Evolutionary conservation across 2,797 vertebrate species (phyloP), one percentile per base, ranked within the genome.

Genomic region (Enteromius viviparus): DNA sequence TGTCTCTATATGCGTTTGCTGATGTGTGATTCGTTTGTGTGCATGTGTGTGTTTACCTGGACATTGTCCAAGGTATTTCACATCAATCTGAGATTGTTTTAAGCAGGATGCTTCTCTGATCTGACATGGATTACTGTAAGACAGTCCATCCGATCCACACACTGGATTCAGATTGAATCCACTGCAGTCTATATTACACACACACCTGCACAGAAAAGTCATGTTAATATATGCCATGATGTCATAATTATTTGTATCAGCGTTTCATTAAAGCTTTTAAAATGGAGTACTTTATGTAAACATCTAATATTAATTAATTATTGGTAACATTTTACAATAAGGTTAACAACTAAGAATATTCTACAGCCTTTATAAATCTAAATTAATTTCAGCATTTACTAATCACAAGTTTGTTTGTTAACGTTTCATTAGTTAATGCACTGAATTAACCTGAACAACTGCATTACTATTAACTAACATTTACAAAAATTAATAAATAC

Each of bases 111-210:
- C 97, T 93, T 98, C 97, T 80, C 97, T 91, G 82, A 99, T 97
- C 93, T 98, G 94, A 89, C 97, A 98, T 0, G 97, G 97, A 88
- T 98, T 99, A 90, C 96, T 97, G 92, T 98, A 99, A 74, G 97
- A 98, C 92, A 94, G 96, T 40, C 97, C 96, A 80, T 98, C 97
- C 5, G 97, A 98, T 89, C 96, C 97, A 69, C 97, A 99, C 2
- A 98, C 97, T 0, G 97, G 96, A 90, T 99, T 99, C 84, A 97
- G 95, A 45, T 98, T 98, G 93, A 97, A 96, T 42, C 97, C 96
- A 53, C 97, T 98, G 94, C 97, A 99, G 93, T 98, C 97, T 89
- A 99, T 97, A 91, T 98, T 98, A 91, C 97, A 98, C 1, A 99
- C 97, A 93, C 97, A 99, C 93, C 97, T 98, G 92, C 87, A 86